Evolutionary conservation across 2,888 invertebrate genomes (phyloP).

Genomic region (Rhingia campestris): DNA sequence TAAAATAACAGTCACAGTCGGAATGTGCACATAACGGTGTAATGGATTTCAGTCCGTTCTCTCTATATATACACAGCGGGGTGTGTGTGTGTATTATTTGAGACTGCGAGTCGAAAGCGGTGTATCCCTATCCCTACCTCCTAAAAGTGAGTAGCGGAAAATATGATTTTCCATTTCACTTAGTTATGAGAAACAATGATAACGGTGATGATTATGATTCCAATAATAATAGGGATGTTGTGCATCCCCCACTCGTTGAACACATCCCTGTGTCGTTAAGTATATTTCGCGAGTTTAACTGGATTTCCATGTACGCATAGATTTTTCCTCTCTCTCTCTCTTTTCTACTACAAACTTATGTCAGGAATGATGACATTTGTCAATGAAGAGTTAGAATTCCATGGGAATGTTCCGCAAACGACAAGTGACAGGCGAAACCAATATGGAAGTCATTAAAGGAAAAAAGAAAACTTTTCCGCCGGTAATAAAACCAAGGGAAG

Average conservation of each 20-base stretch:
- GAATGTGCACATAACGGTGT: slow-evolving; percentile 56
- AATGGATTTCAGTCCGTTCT: slow-evolving; percentile 38
- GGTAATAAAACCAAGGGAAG: neutral
- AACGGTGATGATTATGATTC: slow-evolving; percentile 52
- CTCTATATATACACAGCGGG: no score
- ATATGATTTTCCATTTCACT: slow-evolving; percentile 61
- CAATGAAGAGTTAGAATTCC: slow-evolving; percentile 33
- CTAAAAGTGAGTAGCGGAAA: slow-evolving; percentile 30
- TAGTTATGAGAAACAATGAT: slow-evolving; percentile 42
- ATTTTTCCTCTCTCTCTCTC: neutral
- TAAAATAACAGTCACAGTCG: slow-evolving; percentile 67
- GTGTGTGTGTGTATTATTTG: slow-evolving; percentile 38
- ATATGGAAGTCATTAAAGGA: slow-evolving; percentile 41
- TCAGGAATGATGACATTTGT: slow-evolving; percentile 26
- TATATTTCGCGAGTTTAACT: neutral
- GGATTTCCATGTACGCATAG: neutral
- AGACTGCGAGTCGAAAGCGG: neutral
- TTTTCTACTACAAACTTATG: no score
- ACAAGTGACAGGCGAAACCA: slow-evolving; percentile 31
- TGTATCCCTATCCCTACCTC: neutral
- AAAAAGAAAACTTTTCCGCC: slow-evolving; percentile 25
- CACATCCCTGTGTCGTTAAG: neutral
- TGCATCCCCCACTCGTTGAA: slow-evolving; percentile 7
- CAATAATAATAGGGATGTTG: slow-evolving; percentile 39
- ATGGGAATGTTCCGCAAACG: slow-evolving; percentile 18